These are phyloP conservation scores for Ligdia adustata DNA, from an alignment of 2,888 invertebrate species.

Conservation along the genomic window DNA sequence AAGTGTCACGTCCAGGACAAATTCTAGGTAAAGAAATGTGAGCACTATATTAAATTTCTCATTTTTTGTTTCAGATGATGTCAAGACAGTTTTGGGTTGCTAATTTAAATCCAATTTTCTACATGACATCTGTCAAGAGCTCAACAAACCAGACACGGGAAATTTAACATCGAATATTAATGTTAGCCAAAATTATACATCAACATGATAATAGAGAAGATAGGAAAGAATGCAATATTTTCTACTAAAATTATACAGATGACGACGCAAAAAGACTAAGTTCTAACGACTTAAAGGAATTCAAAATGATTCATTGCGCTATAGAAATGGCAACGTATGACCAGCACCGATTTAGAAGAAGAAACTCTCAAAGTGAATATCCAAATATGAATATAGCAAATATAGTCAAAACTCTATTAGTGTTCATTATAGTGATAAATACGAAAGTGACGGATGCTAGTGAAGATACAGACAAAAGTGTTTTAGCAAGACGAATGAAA, in stretches of 20 bases:
- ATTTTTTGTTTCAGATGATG: conserved; percentile 54
- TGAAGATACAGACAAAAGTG: conserved; percentile 49
- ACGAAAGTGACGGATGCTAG: conserved; percentile 46
- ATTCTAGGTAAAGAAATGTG: no score
- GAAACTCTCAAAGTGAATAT: conserved; percentile 13
- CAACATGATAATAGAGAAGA: conserved; percentile 4
- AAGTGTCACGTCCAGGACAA: no score
- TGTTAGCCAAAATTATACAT: neutral
- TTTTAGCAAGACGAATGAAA: conserved; percentile 61
- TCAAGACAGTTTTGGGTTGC: conserved; percentile 36
- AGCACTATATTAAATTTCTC: conserved; percentile 33
- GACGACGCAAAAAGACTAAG: neutral
- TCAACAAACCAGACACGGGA: conserved; percentile 30
- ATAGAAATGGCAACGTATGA: conserved; percentile 22
- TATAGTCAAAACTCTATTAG: conserved; percentile 49
- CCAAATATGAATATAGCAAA: conserved; percentile 38
- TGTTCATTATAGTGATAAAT: conserved; percentile 55
- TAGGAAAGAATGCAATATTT: conserved; percentile 11
- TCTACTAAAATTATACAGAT: conserved; percentile 8
- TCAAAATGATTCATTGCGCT: neutral
- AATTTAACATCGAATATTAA: conserved; percentile 25
- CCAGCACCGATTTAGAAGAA: conserved; percentile 17
- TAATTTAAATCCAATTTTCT: conserved; percentile 34
- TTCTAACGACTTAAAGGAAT: neutral
- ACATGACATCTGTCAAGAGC: conserved; percentile 11